These are phyloP conservation scores for Metallyticus violacea DNA, from an alignment of 2,888 invertebrate species.

Conservation along the genomic window DNA sequence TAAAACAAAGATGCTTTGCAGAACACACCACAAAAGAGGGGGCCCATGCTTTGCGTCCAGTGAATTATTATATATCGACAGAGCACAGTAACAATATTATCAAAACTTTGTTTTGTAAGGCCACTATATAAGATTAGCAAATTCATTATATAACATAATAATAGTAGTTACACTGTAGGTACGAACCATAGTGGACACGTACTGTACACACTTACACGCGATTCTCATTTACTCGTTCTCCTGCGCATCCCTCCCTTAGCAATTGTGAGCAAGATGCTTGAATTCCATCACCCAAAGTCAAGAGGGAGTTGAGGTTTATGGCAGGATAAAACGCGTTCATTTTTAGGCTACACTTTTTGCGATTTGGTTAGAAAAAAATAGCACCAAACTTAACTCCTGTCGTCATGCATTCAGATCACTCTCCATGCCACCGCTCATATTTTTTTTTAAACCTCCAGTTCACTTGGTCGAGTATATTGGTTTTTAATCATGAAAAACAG, in stretches of 20 bases:
- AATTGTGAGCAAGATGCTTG: background rate
- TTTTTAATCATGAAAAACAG: background rate
- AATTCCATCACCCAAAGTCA: background rate
- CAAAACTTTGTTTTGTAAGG: constrained; percentile 29
- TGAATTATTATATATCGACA: constrained; percentile 2
- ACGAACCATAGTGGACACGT: background rate
- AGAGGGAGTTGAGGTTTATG: background rate
- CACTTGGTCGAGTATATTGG: background rate
- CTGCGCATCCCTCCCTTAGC: background rate
- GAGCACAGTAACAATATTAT: constrained; percentile 24
- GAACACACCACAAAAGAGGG: background rate
- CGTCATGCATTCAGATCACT: background rate
- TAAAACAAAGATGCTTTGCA: background rate
- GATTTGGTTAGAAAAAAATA: constrained; percentile 15
- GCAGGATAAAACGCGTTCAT: background rate
- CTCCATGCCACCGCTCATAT: background rate
- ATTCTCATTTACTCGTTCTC: background rate
- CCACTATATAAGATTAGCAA: constrained; percentile 32
- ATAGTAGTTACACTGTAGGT: background rate
- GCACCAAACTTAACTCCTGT: constrained; percentile 23
- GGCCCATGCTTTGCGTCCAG: background rate
- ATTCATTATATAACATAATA: constrained; percentile 20
- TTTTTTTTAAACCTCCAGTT: background rate
- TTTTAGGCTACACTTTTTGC: constrained; percentile 15
- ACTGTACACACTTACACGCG: background rate